Evolutionary conservation across 2,113 vertebrate species (phyloP), one percentile per base, ranked within the genome.

Genomic region (Grammatotria lemairii): DNA sequence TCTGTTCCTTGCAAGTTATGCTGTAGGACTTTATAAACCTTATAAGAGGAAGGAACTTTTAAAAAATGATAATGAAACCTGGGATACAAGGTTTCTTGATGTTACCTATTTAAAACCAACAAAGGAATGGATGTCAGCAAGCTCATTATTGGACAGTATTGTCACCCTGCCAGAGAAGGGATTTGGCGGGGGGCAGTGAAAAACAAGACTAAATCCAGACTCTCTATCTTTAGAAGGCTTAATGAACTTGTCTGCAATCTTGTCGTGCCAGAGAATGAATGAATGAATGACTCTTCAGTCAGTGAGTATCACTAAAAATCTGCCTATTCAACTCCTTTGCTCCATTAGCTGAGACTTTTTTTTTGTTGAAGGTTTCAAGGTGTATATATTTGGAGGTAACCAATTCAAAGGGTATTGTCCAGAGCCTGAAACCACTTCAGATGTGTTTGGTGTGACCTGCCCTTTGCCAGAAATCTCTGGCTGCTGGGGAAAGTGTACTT

Each of bases 201-300:
- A 83, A 87, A 57, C 80, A 87, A 57, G 60, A 79, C 83, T 86
- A 86, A 86, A 70, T 78, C 38, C 47, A 84, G 83, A 14, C 13
- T 21, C 4, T 58, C 86, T 92, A 90, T 82, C 57, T 84, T 88
- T 84, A 84, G 88, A 81, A 81, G 83, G 83, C 81, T 85, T 70
- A 73, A 84, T 49, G 19, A 89, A 78, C 45, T 17, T 3, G 33
- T 83, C 60, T 33, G 42, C 68, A 31, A 31, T 78, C 84, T 51
- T 51, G 45, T 10, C 2, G 8, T 17, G n/a, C n/a, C 19, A 11
- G n/a, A 4, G 45, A 47, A 80, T 54, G 3, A 81, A 84, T 33
- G 23, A 42, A 70, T 26, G 19, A 84, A 68, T 14, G 40, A 58
- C 47, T 28, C 14, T 58, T 16, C 19, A 49, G 4, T 21, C 6